phyloP scores from a whole-genome alignment of 2,888 invertebrate species.

The Latheticus oryzae region DNA sequence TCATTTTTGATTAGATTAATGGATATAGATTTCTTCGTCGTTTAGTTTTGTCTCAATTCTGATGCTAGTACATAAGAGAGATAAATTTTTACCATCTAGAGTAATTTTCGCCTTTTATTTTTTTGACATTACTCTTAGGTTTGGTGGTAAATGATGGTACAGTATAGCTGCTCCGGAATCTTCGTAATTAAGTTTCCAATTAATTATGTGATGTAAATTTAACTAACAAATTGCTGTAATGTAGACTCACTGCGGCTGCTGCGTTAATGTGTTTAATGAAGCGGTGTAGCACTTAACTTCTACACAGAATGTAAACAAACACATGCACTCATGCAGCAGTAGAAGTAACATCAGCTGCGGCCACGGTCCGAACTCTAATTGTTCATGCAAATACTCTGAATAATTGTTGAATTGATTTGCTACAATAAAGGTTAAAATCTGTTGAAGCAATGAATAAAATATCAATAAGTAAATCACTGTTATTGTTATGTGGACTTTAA shows the following conservation, averaged over 20 bases:
- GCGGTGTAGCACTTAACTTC: slow-evolving; percentile 51
- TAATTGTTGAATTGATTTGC: slow-evolving; percentile 25
- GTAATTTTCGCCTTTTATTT: not conserved
- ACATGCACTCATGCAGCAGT: slow-evolving; percentile 36
- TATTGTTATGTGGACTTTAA: slow-evolving; percentile 26
- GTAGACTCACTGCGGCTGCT: slow-evolving; percentile 47
- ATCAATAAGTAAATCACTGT: too few species aligned
- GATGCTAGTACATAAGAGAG: too few species aligned
- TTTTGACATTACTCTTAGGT: not conserved
- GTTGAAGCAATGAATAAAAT: too few species aligned
- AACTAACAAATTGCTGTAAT: slow-evolving; percentile 49
- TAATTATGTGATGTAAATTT: slow-evolving; percentile 51
- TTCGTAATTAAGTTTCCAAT: slow-evolving; percentile 50
- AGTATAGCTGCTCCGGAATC: slow-evolving; percentile 39
- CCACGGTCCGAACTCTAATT: slow-evolving; percentile 18
- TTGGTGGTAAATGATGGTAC: slow-evolving; percentile 1
- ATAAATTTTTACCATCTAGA: not conserved
- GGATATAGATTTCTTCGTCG: too few species aligned
- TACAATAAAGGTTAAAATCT: slow-evolving; percentile 19
- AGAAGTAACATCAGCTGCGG: slow-evolving; percentile 9
- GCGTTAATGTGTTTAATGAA: slow-evolving; percentile 52
- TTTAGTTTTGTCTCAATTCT: too few species aligned
- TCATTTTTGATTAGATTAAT: slow-evolving; percentile 28
- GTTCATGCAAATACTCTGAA: slow-evolving; percentile 26
- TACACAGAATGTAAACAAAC: slow-evolving; percentile 47